Evolutionary conservation across 2,113 vertebrate genomes (phyloP).

Genomic region (Oncorhynchus nerka): DNA sequence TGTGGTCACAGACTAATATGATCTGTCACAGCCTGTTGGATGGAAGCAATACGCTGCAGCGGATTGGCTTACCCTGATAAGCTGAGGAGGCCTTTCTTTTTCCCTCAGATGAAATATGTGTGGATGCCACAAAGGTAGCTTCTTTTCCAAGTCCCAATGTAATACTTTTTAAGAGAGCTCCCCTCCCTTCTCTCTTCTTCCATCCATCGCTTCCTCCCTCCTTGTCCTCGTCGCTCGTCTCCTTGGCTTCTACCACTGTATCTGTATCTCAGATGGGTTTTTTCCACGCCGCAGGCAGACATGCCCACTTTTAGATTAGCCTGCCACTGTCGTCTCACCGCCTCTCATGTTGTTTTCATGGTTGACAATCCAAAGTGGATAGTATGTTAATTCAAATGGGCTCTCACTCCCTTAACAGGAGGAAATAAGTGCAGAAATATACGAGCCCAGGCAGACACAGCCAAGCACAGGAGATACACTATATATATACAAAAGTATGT

Average conservation of each 20-base stretch:
- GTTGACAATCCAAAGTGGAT: not conserved
- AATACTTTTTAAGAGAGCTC: too few relatives aligned
- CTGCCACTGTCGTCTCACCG: not conserved
- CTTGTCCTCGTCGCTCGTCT: not conserved
- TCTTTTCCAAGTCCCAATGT: not conserved
- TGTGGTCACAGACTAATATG: not conserved
- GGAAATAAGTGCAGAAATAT: too few relatives aligned
- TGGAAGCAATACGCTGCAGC: not conserved
- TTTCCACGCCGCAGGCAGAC: not conserved
- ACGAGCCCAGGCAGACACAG: constrained; percentile 20
- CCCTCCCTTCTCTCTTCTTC: too few relatives aligned
- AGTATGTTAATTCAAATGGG: not conserved
- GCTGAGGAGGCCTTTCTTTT: not conserved
- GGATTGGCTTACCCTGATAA: not conserved
- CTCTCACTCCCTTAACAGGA: not conserved
- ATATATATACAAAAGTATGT: too few relatives aligned
- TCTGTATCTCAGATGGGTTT: not conserved
- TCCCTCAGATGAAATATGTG: not conserved
- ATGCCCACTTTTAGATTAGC: not conserved
- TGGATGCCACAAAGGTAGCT: not conserved
- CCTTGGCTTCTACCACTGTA: not conserved
- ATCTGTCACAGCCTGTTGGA: constrained; percentile 2
- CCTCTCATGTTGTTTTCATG: not conserved
- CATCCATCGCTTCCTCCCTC: not conserved
- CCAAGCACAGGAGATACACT: constrained; percentile 11